Base-by-base conservation (phyloP, 2,797 vertebrate genomes). In the Melanogrammus aeglefinus region DNA sequence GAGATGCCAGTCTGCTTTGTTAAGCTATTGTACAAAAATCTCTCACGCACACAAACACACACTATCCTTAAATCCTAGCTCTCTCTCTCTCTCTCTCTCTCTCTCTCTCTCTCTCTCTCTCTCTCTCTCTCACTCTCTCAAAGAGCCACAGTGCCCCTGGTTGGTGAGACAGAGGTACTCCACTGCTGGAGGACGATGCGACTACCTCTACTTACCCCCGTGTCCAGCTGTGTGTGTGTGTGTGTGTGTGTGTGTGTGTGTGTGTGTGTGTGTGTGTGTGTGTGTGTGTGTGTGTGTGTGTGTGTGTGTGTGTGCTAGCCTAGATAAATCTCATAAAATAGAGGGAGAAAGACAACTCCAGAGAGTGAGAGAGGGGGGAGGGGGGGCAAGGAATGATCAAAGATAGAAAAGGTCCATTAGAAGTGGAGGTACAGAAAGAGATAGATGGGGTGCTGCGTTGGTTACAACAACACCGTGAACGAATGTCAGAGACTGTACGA, bases 241-340 rank as follows among this genome's bases (percentile, higher is more conserved):
- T 41, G 39, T 41, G 47, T 21, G 47, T 21, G 16, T 57, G 2
- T 57, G 16, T 4, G 47, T 6, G 47, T 21, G 47, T 21, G 16
- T 57, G 2, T 57, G 16, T 4, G 47, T 6, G 47, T 21, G 47
- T 21, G 16, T 57, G 2, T 57, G 16, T 4, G 47, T 6, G 39
- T 41, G 39, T 41, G 39, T 44, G 9, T 41, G 39, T 41, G 39
- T 41, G 39, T 41, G 39, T 41, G 39, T 41, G 39, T 13, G 16
- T 18, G 14, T 51, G 47, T 51, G 47, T 51, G 47, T 51, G 47
- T 51, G 14, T 51, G 47, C 85, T 83, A 80, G 71, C 89, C 79
- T 84, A 85, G 82, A 89, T 90, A 89, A 89, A 89, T 91, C 88
- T 86, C 88, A 92, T 90, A 85, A 89, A 91, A 91, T 85, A 87